phyloP scores from a whole-genome alignment of 53 echinoderm and acorn worm species.

The Temnopleurus reevesii region DNA sequence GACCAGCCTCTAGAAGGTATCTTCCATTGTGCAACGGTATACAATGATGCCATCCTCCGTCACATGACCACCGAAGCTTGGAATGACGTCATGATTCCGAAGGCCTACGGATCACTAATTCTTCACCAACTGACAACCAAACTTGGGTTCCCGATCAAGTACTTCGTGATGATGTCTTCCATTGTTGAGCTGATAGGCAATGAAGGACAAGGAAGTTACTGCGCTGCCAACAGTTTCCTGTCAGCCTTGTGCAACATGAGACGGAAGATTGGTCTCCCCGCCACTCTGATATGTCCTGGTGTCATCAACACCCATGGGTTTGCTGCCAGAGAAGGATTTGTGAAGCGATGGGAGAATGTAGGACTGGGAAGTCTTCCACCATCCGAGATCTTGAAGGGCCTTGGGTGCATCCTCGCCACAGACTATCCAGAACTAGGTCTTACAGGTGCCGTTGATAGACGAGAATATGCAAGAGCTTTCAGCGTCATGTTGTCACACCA shows the following conservation, averaged over 20 bases:
- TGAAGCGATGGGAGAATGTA: slow-evolving; percentile 86
- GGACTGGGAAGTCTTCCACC: slow-evolving; percentile 92
- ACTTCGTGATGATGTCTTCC: slow-evolving; percentile 97
- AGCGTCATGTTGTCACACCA: slow-evolving; percentile 86
- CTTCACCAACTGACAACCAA: slow-evolving; percentile 87
- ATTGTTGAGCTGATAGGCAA: slow-evolving; percentile 95
- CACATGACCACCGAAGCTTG: slow-evolving; percentile 79
- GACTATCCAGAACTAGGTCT: slow-evolving; percentile 85
- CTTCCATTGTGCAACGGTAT: slow-evolving; percentile 90
- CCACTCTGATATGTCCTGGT: slow-evolving; percentile 87
- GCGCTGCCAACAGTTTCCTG: slow-evolving; percentile 90
- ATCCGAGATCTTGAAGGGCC: slow-evolving; percentile 87
- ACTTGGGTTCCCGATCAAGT: slow-evolving; percentile 81
- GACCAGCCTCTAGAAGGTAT: slow-evolving; percentile 85
- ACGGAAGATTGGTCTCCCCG: slow-evolving; percentile 87
- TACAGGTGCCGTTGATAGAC: slow-evolving; percentile 79
- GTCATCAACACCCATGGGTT: slow-evolving; percentile 90
- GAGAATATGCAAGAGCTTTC: slow-evolving; percentile 79
- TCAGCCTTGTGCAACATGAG: slow-evolving; percentile 74
- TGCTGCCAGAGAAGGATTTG: slow-evolving; percentile 88
- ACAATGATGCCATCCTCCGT: slow-evolving; percentile 74
- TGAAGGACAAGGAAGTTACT: slow-evolving; percentile 91
- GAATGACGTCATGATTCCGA: slow-evolving; percentile 92
- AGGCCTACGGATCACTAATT: slow-evolving; percentile 88
- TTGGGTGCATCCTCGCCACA: slow-evolving; percentile 87